phyloP scores from a whole-genome alignment of 2,113 vertebrate species.

The Erinaceus europaeus region DNA sequence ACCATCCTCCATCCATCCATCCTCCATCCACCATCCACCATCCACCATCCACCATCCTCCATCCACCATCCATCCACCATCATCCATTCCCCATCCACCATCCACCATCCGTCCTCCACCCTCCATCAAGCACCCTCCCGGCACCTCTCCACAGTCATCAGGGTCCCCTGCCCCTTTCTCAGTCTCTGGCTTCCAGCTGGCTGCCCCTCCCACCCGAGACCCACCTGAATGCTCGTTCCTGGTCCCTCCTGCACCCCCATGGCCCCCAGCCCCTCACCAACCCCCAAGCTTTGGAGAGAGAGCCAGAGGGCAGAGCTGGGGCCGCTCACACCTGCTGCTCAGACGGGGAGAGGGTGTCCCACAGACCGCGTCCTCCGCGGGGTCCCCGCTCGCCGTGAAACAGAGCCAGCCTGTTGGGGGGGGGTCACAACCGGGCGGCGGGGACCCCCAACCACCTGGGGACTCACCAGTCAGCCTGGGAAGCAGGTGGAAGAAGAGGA shows the following conservation, averaged over 20 bases:
- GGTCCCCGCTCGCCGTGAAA: too few relatives aligned
- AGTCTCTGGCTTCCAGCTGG: background rate
- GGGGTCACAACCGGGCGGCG: too few relatives aligned
- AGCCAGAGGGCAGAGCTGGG: background rate
- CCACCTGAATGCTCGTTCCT: too few relatives aligned
- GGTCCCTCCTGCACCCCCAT: too few relatives aligned
- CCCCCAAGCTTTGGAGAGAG: too few relatives aligned
- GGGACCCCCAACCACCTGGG: background rate
- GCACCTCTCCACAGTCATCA: background rate
- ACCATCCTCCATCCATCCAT: background rate
- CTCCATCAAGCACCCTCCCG: background rate
- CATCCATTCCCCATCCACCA: background rate
- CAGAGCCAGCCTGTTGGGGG: too few relatives aligned
- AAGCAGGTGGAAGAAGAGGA: too few relatives aligned
- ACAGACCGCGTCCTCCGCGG: too few relatives aligned
- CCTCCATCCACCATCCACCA: background rate
- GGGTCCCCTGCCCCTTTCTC: background rate
- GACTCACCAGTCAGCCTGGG: too few relatives aligned
- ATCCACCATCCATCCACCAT: too few relatives aligned
- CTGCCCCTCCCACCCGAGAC: background rate
- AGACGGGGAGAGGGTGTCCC: constrained; percentile 28
- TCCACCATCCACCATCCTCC: background rate
- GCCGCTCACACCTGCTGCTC: constrained; percentile 8
- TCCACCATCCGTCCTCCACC: background rate
- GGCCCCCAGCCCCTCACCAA: too few relatives aligned